Conservation (phyloP, 2,113 vertebrate genomes). For the Mastomys natalensis region DNA sequence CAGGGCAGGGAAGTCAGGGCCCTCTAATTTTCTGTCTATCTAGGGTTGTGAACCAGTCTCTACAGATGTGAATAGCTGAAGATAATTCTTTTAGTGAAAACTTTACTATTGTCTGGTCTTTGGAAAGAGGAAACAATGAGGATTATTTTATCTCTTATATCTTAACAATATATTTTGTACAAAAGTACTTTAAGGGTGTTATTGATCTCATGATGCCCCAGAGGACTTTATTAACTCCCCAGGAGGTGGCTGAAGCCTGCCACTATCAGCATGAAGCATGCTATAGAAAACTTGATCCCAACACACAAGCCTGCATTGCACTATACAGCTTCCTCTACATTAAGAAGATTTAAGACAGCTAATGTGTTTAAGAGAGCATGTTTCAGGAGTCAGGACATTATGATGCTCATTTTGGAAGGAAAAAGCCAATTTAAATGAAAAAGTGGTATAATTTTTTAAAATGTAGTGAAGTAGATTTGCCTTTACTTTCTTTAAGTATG, state of each 20-base stretch:
- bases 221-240: neutral
- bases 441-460: slow-evolving; percentile 38
- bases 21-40: neutral
- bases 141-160: neutral
- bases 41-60: neutral
- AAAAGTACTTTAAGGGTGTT: neutral
- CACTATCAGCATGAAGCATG: too few relatives aligned
- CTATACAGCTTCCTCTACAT: neutral
- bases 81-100: neutral
- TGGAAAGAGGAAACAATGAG: neutral
- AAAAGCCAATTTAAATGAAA: neutral
- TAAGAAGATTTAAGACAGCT: neutral
- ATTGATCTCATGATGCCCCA: neutral
- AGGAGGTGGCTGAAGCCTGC: neutral
- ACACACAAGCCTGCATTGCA: neutral
- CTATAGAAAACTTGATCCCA: too few relatives aligned
- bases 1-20: neutral
- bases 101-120: neutral
- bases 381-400: neutral
- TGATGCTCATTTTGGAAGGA: neutral
- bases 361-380: neutral
- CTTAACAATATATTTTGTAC: neutral
- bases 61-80: too few relatives aligned
- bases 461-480: neutral
- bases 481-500: slow-evolving; percentile 54